Conservation (phyloP, 2,113 vertebrate species). For the Puntigrus tetrazona region DNA sequence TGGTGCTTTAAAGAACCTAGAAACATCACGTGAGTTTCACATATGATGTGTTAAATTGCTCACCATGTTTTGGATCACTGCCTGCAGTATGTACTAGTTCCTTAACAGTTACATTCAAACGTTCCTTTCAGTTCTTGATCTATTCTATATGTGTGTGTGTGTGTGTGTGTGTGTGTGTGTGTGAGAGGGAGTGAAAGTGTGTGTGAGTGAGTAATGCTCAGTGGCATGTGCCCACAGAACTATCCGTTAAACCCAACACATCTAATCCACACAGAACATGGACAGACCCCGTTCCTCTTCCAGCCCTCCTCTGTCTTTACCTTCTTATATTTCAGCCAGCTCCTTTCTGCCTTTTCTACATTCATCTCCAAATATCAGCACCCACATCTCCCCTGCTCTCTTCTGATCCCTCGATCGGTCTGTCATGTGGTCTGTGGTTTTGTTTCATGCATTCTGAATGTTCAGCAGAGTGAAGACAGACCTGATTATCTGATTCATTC, state of each 20-base stretch:
- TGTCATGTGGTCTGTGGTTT: slow-evolving; percentile 18
- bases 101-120: background rate
- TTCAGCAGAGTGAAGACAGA: slow-evolving; percentile 29
- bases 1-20: background rate
- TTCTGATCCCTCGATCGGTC: slow-evolving; percentile 10
- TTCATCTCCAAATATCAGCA: slow-evolving; percentile 3
- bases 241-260: slow-evolving; percentile 26
- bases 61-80: background rate
- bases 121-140: background rate
- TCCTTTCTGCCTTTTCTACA: background rate
- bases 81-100: background rate
- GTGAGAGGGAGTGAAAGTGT: background rate
- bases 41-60: background rate
- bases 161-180: background rate
- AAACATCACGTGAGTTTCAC: background rate
- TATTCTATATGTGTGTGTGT: background rate
- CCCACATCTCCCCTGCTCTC: background rate
- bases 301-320: background rate
- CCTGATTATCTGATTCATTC: slow-evolving; percentile 37
- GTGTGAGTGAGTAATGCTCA: slow-evolving; percentile 28
- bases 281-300: background rate
- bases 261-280: background rate
- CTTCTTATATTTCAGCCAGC: background rate
- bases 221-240: slow-evolving; percentile 26
- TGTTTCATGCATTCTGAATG: slow-evolving; percentile 46